Conservation (phyloP, 2,797 vertebrate genomes). For the Staurois parvus region DNA sequence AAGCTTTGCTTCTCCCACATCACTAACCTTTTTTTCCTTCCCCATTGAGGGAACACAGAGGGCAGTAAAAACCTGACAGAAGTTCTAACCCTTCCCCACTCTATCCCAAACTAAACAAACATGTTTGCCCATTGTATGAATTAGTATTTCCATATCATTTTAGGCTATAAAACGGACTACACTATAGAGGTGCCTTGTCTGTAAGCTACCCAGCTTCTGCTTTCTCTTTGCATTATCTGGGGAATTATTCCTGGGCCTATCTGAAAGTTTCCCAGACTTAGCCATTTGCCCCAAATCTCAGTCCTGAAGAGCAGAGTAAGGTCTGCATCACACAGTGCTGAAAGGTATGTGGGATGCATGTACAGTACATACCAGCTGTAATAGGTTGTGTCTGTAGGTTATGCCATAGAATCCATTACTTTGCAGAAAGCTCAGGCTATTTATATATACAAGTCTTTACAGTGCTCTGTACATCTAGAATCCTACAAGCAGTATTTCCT, state of each 20-base stretch:
- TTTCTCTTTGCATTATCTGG: not conserved
- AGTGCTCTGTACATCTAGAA: conserved; percentile 19
- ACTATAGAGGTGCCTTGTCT: too few relatives aligned
- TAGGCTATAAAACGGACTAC: too few relatives aligned
- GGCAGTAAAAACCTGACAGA: too few relatives aligned
- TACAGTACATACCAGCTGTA: conserved; percentile 35
- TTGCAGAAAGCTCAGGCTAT: conserved; percentile 25
- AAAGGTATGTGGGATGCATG: conserved; percentile 47
- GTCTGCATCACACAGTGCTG: conserved; percentile 23
- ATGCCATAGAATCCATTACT: conserved; percentile 40
- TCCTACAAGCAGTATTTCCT: too few relatives aligned
- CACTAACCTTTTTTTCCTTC: too few relatives aligned
- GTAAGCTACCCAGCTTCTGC: too few relatives aligned
- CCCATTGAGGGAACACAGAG: too few relatives aligned
- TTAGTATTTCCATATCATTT: too few relatives aligned
- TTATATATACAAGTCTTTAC: conserved; percentile 1
- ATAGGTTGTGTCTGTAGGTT: conserved; percentile 20
- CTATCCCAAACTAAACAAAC: too few relatives aligned
- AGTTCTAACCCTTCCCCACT: too few relatives aligned
- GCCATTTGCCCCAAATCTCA: not conserved
- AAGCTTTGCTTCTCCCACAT: too few relatives aligned
- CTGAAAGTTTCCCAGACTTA: not conserved
- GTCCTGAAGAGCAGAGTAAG: not conserved
- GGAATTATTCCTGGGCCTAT: not conserved
- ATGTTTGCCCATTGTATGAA: too few relatives aligned